Base-by-base conservation (phyloP, 2,888 invertebrate genomes). In the Scaptomyza flava region DNA sequence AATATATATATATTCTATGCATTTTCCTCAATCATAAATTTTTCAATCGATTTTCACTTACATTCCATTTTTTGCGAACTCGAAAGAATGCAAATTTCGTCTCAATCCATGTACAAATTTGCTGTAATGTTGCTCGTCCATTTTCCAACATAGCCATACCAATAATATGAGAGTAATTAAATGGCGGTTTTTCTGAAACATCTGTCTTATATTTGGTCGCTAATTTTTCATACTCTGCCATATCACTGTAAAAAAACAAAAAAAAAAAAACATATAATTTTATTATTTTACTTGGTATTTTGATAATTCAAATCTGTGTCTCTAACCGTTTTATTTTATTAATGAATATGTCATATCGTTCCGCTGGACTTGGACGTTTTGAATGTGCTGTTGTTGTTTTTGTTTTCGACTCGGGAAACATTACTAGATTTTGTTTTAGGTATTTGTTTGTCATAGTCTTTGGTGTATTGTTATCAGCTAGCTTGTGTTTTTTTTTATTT, bases 71-170 rank as follows among this genome's bases (percentile, higher is more conserved):
- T 74, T 91, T 91, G 12, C 91, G 87, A n/a, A 88, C 89, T 8
- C 91, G 85, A 68, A 91, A 92, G 57, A 91, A 92, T 0, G 91
- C 92, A 75, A 92, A 92, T 57, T 91, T 91, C 4, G 82, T 78
- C 68, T 92, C 91, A 68, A 92, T 92, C 92, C 92, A 92, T 6
- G 90, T 72, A 59, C 92, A 92, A 46, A 92, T 91, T 64, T 92
- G 90, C 52, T 92, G 91, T 3, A 92, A 75, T 1, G 92, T 92
- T 52, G 91, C 89, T 3, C 90, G 75, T 3, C 92, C 92, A 53
- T 90, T 90, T 53, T 92, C 91, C 8, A 92, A 63, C 90, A 92
- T 91, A 8, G 91, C 92, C 92, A 92, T 92, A 2, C 91, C 92
- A 45, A 92, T 92, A 3, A 92, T 92, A 70, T 92, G 91, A 0